Conservation (phyloP, 2,888 invertebrate species). For the Acanthosepion pharaonis region DNA sequence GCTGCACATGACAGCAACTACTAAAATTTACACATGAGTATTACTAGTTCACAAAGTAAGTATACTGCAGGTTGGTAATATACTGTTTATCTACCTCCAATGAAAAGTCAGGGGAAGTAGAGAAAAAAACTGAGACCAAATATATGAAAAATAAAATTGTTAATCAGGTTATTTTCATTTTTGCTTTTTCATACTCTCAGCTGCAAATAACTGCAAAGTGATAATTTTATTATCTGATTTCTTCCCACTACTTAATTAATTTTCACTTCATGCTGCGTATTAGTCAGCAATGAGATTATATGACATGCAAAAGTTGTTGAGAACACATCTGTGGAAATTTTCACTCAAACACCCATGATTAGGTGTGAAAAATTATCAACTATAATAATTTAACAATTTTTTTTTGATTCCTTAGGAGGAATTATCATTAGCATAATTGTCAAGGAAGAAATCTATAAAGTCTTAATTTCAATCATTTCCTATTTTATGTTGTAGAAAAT, state of each 20-base stretch:
- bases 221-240: background rate
- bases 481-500: too few species aligned
- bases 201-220: background rate
- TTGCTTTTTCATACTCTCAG: background rate
- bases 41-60: too few species aligned
- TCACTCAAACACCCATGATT: background rate
- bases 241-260: background rate
- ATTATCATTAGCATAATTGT: too few species aligned
- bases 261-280: background rate
- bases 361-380: background rate
- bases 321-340: background rate
- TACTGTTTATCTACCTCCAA: background rate
- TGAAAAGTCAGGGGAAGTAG: background rate
- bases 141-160: background rate
- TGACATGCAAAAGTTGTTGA: background rate
- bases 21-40: background rate
- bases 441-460: too few species aligned
- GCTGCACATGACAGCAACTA: background rate
- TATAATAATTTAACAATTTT: too few species aligned
- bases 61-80: background rate
- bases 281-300: background rate
- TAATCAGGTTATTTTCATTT: background rate
- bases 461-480: too few species aligned
- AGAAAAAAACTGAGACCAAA: background rate
- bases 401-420: too few species aligned